These are phyloP conservation scores for Psilanteris sp. DNA, from an alignment of 1,140 invertebrate genomes.

Conservation along the genomic window DNA sequence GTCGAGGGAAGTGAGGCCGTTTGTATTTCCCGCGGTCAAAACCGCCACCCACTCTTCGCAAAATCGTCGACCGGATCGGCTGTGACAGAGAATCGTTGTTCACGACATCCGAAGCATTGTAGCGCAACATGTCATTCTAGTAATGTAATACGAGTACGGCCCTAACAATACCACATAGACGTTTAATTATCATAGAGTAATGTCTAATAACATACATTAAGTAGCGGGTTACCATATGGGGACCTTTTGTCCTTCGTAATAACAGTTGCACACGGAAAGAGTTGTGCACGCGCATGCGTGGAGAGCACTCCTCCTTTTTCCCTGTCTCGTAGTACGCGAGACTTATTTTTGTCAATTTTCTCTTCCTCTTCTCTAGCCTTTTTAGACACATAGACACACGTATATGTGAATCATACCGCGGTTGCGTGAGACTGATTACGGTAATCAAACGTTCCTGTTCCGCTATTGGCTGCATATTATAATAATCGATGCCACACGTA, in stretches of 20 bases:
- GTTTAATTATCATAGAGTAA: conserved; percentile 81
- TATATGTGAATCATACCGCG: conserved; percentile 72
- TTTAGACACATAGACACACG: conserved; percentile 56
- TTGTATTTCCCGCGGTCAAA: conserved; percentile 63
- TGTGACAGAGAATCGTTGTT: conserved; percentile 66
- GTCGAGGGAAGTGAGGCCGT: conserved; percentile 42
- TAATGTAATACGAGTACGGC: conserved; percentile 78
- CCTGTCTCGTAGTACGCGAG: conserved; percentile 64
- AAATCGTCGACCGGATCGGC: conserved; percentile 66
- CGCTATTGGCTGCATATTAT: conserved; percentile 76
- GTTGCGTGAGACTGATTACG: conserved; percentile 75
- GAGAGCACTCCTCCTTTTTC: conserved; percentile 69
- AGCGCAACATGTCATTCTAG: conserved; percentile 79
- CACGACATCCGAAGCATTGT: conserved; percentile 78
- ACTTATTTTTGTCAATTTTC: conserved; percentile 66
- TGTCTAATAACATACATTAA: conserved; percentile 81
- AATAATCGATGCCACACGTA: conserved; percentile 75
- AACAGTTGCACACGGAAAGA: conserved; percentile 77
- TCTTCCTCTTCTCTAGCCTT: conserved; percentile 62
- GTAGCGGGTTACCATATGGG: conserved; percentile 77
- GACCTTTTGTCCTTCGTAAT: conserved; percentile 76
- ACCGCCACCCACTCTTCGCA: conserved; percentile 44
- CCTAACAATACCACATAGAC: conserved; percentile 80
- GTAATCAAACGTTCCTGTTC: conserved; percentile 76
- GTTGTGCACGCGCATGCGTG: conserved; percentile 76